Evolutionary conservation across 1,140 invertebrate genomes (phyloP), one percentile per base, ranked within the genome.

Genomic region (Trypoxylus dichotomus): DNA sequence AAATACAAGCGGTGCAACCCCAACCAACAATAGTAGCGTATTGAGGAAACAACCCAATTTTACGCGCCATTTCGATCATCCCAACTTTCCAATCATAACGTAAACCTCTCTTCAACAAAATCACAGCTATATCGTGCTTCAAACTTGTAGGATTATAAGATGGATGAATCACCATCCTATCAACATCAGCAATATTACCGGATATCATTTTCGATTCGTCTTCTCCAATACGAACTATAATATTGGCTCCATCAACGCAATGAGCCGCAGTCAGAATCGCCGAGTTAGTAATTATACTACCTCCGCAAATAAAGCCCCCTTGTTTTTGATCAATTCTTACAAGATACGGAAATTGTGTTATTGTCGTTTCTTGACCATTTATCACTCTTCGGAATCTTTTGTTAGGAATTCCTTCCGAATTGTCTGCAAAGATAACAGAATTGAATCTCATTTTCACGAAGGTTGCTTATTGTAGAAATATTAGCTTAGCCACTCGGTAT

Each of bases 211-310:
- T 68, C 13, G 21, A 68, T 68, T n/a, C 24, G 5, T 68, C 24
- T 6, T 7, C 24, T 2, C 47, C 60, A 29, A 27, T 24, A 13
- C 24, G 21, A 27, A 68, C 60, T 5, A 3, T 27, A 5, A 29
- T 24, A 27, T 25, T 24, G 19, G 10, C 13, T 19, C 13, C 47
- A 19, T 8, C 24, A 29, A 68, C 15, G 24, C 60, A 68, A 15
- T 68, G 60, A 27, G 60, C 60, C 24, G 60, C 60, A 68, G 60
- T 68, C 47, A 68, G 24, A 68, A 68, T 68, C 11, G 60, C 60
- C 24, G 47, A 27, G 3, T 29, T 15, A 15, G 60, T 68, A 29
- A 68, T 68, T 3, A 54, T 68, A 24, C 60, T 68, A 25, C 60
- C 60, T 15, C 60, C 60, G 2, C 60, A 68, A 68, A 24, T 3